Evolutionary conservation across 2,113 vertebrate species (phyloP).

Genomic region (Ptilonorhynchus violaceus): DNA sequence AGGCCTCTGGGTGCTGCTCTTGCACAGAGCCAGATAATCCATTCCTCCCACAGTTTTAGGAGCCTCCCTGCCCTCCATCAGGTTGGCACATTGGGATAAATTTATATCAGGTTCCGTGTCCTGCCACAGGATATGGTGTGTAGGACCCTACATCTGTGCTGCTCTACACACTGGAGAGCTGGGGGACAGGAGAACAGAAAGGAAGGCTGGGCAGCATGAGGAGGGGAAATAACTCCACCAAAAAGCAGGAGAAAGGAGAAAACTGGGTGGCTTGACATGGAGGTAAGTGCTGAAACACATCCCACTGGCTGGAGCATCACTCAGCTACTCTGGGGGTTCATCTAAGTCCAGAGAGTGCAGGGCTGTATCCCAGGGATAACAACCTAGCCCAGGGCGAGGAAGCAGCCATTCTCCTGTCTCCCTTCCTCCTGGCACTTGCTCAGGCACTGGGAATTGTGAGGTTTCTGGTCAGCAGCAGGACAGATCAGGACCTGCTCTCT

Average conservation of each 20-base stretch:
- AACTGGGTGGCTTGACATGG: accelerated
- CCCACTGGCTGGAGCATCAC: background rate
- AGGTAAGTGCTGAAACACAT: accelerated
- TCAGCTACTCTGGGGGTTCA: background rate
- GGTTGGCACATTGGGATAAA: background rate
- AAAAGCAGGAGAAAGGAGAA: background rate
- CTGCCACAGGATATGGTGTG: background rate
- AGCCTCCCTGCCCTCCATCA: background rate
- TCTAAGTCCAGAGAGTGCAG: background rate
- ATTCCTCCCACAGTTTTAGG: background rate
- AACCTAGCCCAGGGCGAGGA: background rate
- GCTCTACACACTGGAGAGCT: background rate
- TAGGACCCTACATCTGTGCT: background rate
- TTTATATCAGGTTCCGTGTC: background rate
- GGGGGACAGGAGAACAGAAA: background rate
- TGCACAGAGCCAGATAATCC: background rate
- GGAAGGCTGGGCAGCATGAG: background rate
- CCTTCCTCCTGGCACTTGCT: background rate
- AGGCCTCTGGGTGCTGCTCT: slow-evolving; percentile 62
- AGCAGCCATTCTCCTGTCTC: background rate
- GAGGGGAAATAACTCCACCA: background rate
- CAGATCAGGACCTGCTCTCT: background rate
- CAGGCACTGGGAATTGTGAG: background rate
- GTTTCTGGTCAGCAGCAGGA: background rate
- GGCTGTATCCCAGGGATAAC: background rate